Evolutionary conservation across 2,113 vertebrate species (phyloP), one percentile per base, ranked within the genome.

Genomic region (Anhinga anhinga): DNA sequence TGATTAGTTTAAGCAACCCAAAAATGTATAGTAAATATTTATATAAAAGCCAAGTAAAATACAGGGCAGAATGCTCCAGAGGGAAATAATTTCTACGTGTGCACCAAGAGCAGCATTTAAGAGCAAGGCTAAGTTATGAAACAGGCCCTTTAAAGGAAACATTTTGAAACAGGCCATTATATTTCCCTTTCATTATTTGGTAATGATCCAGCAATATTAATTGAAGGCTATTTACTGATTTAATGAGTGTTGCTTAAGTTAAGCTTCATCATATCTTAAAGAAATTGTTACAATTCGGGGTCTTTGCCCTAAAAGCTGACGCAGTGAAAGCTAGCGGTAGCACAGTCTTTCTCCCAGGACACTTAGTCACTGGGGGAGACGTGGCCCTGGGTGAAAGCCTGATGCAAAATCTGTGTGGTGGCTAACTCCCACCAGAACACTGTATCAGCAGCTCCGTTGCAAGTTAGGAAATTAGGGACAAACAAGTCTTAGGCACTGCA

Each of bases 361-460:
- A 16, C 15, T 50, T 45, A n/a, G 5, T 56, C 62, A 15, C 9
- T 25, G 45, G 18, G 65, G 32, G 19, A 86, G 56, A 42, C 42
- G 63, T n/a, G 53, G 66, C 58, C 2, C 2, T 50, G 9, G 22
- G 38, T 63, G 65, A 82, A 87, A 94, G 29, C 17, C 59, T 50
- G 25, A 7, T 38, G 19, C 22, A 66, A 71, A 78, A 74, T 30
- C 65, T 16, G 7, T 27, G 36, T 11, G 61, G n/a, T 9, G 45
- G n/a, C 13, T 10, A 53, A 18, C 15, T 84, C 38, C 38, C 38
- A 71, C 21, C 22, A 45, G 69, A 71, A 29, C 14, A 30, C 42
- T 2, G 3, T 16, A 11, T 18, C 26, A 27, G 1, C n/a, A 47
- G 32, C 5, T 4, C 69, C 0, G 0, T 2, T 30, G 29, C 27